phyloP scores from a whole-genome alignment of 1,140 invertebrate genomes.

The Drosophila ercepeae region DNA sequence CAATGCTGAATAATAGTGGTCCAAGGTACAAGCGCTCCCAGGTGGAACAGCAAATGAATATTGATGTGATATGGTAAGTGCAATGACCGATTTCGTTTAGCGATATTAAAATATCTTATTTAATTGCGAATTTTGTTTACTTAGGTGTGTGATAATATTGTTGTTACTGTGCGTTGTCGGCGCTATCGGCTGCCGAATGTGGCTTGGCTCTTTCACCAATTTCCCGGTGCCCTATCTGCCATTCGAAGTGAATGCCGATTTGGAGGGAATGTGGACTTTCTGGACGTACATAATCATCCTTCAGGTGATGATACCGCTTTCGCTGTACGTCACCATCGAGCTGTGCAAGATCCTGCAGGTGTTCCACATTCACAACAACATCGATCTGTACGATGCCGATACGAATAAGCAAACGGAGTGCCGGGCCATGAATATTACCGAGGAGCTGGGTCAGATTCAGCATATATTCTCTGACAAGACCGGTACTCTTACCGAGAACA shows the following conservation, averaged over 20 bases:
- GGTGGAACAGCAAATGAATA: slow-evolving; percentile 96
- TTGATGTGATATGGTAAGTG: slow-evolving; percentile 94
- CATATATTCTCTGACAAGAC: slow-evolving; percentile 99
- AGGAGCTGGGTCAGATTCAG: slow-evolving; percentile 97
- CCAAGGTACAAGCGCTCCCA: slow-evolving; percentile 97
- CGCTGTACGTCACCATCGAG: slow-evolving; percentile 98
- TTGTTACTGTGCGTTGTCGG: slow-evolving; percentile 95
- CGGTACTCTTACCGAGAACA: slow-evolving; percentile 98
- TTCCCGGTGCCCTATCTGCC: slow-evolving; percentile 85
- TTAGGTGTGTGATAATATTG: slow-evolving; percentile 94
- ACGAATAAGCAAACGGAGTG: slow-evolving; percentile 96
- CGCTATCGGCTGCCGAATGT: slow-evolving; percentile 94
- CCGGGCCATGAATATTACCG: slow-evolving; percentile 97
- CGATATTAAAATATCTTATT: not conserved
- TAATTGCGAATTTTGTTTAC: not conserved
- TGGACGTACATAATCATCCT: slow-evolving; percentile 98
- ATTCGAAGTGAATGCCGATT: slow-evolving; percentile 86
- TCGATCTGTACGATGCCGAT: slow-evolving; percentile 92
- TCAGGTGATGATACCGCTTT: slow-evolving; percentile 98
- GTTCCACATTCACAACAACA: slow-evolving; percentile 96
- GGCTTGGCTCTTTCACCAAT: slow-evolving; percentile 87
- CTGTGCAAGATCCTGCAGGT: slow-evolving; percentile 98
- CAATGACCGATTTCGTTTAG: not conserved
- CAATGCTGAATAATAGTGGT: slow-evolving; percentile 98
- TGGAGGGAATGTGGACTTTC: slow-evolving; percentile 95